Conservation (phyloP, 2,797 vertebrate species). For the Antennarius maculatus region DNA sequence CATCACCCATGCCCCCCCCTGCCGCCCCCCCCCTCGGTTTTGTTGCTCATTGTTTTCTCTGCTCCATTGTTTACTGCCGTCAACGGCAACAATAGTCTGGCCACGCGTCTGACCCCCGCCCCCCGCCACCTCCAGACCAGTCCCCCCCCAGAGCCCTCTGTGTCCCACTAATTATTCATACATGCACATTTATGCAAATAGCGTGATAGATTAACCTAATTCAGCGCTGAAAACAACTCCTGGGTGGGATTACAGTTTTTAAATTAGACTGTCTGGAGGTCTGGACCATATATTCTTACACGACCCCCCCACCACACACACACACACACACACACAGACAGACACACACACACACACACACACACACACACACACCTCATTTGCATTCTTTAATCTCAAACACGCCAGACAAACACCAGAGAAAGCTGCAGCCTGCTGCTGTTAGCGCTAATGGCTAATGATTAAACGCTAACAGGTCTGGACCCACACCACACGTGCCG, state of each 20-base stretch:
- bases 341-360: too few relatives aligned
- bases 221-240: constrained; percentile 79
- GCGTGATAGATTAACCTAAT: constrained; percentile 83
- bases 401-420: constrained; percentile 70
- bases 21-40: constrained; percentile 29
- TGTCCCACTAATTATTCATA: constrained; percentile 84
- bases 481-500: constrained; percentile 36
- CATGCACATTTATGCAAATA: constrained; percentile 85
- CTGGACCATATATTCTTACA: constrained; percentile 64
- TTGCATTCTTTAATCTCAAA: constrained; percentile 73
- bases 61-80: constrained; percentile 72
- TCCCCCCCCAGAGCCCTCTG: constrained; percentile 21
- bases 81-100: constrained; percentile 76
- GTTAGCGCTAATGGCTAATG: constrained; percentile 75
- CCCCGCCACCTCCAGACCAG: neutral
- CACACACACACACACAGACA: too few relatives aligned
- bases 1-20: constrained; percentile 15
- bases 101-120: constrained; percentile 59
- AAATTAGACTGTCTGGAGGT: constrained; percentile 79
- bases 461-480: constrained; percentile 69
- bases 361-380: constrained; percentile 31
- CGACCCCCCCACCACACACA: neutral
- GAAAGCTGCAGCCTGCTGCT: constrained; percentile 53
- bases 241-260: constrained; percentile 78
- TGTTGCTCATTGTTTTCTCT: constrained; percentile 73